Percentiles rank a stretch among this genome's conserved stretches.
Evolutionary conservation across 2,888 invertebrate species (phyloP).

Genomic region (Rhagonycha lutea): DNA sequence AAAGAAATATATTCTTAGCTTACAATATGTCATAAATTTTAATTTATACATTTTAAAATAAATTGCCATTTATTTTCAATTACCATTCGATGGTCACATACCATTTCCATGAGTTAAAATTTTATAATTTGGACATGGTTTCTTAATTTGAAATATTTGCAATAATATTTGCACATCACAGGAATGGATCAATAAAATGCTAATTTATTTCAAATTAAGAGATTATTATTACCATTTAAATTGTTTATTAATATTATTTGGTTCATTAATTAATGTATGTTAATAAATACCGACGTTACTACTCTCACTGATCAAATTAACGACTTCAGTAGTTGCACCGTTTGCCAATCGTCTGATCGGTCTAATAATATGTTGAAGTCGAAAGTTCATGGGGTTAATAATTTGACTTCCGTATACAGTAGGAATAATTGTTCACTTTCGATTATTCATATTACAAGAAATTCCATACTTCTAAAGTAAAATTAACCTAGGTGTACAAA

Average conservation of each 20-base stretch:
- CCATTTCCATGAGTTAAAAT: neutral
- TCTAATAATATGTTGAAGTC: neutral
- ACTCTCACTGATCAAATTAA: neutral
- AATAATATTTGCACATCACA: neutral
- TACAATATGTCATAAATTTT: neutral
- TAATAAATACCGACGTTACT: neutral
- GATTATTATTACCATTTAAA: neutral
- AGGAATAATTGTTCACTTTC: neutral
- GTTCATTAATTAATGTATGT: neutral
- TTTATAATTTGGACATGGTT: neutral
- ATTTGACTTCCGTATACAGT: neutral
- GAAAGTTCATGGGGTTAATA: neutral
- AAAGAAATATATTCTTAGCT: neutral
- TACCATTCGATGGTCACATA: neutral
- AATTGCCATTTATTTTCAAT: neutral
- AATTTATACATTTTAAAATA: neutral
- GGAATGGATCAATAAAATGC: neutral
- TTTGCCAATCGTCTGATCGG: neutral
- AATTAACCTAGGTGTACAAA: too few species aligned
- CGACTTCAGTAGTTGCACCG: neutral
- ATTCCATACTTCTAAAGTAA: too few species aligned
- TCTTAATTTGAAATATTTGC: neutral
- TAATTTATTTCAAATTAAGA: neutral
- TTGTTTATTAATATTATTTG: neutral
- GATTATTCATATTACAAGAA: too few species aligned